These are phyloP conservation scores for Salvelinus sp. DNA, from an alignment of 2,113 vertebrate species.

Conservation along the genomic window DNA sequence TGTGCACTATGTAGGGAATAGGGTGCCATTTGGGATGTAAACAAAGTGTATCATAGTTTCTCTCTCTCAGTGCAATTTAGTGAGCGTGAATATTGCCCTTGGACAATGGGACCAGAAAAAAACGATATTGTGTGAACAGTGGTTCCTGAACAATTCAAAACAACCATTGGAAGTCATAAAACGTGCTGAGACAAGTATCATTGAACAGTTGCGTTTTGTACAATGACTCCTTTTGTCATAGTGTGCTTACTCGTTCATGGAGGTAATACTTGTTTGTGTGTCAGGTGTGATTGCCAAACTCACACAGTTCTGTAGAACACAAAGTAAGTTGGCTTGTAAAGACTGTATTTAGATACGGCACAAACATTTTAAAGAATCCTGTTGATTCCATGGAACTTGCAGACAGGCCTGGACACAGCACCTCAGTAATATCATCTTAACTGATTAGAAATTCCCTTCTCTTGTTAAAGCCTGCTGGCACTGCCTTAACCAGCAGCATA, in stretches of 20 bases:
- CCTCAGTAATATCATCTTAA: background rate
- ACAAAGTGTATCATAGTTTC: background rate
- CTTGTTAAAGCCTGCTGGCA: too few species aligned
- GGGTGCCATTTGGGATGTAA: too few species aligned
- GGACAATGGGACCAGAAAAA: too few species aligned
- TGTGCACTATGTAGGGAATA: too few species aligned
- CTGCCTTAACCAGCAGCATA: too few species aligned
- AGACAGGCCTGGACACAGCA: slow-evolving; percentile 33
- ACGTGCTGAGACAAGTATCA: background rate
- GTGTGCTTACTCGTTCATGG: background rate
- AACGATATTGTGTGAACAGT: too few species aligned
- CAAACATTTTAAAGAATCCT: too few species aligned
- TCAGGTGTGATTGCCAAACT: background rate
- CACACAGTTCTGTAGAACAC: background rate
- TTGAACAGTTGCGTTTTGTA: background rate
- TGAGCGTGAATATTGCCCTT: too few species aligned
- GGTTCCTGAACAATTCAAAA: too few species aligned
- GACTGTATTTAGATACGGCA: background rate
- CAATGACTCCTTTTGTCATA: too few species aligned
- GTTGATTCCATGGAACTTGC: background rate
- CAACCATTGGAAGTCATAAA: background rate
- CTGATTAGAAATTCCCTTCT: slow-evolving; percentile 20
- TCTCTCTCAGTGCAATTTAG: too few species aligned
- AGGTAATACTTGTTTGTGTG: background rate
- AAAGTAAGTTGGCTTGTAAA: background rate